Evolutionary conservation across 2,113 vertebrate genomes (phyloP).

Genomic region (Cacatua alba): DNA sequence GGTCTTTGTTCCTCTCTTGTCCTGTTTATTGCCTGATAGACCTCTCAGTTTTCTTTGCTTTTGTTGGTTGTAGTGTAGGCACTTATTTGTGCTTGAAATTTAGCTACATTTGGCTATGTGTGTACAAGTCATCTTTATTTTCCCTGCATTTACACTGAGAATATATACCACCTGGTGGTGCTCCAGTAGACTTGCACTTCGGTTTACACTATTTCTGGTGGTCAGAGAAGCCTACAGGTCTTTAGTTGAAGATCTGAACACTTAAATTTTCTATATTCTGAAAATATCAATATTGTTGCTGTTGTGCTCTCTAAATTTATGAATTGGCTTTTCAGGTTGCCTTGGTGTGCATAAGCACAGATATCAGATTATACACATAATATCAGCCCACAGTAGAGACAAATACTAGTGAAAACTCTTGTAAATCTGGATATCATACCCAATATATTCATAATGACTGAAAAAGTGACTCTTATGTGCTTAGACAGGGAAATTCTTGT

Average conservation of each 20-base stretch:
- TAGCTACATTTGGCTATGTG: neutral
- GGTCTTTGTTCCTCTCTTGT: neutral
- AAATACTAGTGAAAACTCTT: neutral
- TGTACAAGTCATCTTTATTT: neutral
- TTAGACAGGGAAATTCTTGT: neutral
- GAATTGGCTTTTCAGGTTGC: neutral
- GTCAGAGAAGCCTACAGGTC: neutral
- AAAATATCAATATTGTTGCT: neutral
- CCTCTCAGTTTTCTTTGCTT: neutral
- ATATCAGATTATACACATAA: too few species aligned
- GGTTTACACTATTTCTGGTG: neutral
- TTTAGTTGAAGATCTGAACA: neutral
- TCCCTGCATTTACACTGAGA: neutral
- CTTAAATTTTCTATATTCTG: neutral
- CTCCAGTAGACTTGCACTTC: neutral
- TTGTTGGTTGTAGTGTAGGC: neutral
- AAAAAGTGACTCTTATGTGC: neutral
- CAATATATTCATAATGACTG: neutral
- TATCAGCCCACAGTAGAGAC: neutral
- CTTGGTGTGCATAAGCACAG: neutral
- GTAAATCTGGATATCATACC: neutral
- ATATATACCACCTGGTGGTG: slow-evolving; percentile 19
- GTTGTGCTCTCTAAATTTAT: neutral
- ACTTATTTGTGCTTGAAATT: neutral
- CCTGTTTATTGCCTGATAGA: neutral